These are phyloP conservation scores for Drosophila kikkawai DNA, from an alignment of 1,140 invertebrate genomes.

Conservation along the genomic window DNA sequence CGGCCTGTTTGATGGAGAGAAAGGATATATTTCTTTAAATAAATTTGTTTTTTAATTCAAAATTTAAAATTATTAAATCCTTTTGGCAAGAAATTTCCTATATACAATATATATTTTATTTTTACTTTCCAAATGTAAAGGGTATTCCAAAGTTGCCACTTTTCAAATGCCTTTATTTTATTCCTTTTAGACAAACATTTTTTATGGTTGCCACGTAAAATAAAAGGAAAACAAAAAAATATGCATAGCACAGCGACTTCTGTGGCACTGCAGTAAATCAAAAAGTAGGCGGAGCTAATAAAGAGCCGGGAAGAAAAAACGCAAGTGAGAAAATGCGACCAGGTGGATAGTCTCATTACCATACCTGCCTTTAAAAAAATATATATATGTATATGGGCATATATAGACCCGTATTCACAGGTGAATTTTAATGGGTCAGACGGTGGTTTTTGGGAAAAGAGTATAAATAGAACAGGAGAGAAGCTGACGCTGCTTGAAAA, in stretches of 20 bases:
- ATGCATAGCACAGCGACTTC: slow-evolving; percentile 38
- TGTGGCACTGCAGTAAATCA: slow-evolving; percentile 32
- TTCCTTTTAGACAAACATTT: slow-evolving; percentile 33
- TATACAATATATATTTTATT: no score
- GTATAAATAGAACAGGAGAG: neutral
- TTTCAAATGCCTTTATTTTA: neutral
- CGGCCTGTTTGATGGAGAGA: neutral
- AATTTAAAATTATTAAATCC: neutral
- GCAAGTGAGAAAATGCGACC: slow-evolving; percentile 16
- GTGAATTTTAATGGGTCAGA: slow-evolving; percentile 10
- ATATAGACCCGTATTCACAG: neutral
- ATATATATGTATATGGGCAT: neutral
- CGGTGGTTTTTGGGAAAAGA: neutral
- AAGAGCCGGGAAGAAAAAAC: slow-evolving; percentile 4
- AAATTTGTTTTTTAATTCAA: no score
- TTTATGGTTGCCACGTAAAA: slow-evolving; percentile 49
- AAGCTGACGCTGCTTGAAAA: neutral
- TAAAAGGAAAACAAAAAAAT: slow-evolving; percentile 25
- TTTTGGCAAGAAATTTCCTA: no score
- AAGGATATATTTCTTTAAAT: neutral
- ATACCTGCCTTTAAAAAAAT: slow-evolving; percentile 1
- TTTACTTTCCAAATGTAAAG: neutral
- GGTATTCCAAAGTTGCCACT: neutral
- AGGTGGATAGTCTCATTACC: slow-evolving; percentile 14
- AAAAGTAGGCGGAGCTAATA: slow-evolving; percentile 31